phyloP scores from a whole-genome alignment of 2,797 vertebrate genomes.

The Salarias fasciatus region DNA sequence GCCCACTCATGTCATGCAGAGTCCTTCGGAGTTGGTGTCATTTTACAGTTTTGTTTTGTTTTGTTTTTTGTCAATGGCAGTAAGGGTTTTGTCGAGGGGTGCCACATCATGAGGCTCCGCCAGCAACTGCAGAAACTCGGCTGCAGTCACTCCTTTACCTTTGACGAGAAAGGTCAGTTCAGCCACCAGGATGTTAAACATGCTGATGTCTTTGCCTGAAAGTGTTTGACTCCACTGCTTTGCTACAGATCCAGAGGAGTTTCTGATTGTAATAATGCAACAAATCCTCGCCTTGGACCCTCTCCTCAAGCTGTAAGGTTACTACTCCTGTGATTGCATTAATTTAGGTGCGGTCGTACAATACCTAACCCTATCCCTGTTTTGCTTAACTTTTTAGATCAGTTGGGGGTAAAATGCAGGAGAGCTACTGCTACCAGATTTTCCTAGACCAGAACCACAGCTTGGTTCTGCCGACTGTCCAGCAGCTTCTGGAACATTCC shows the following conservation, averaged over 20 bases:
- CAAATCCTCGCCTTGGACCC: conserved; percentile 88
- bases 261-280: conserved; percentile 91
- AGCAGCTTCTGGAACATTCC: conserved; percentile 84
- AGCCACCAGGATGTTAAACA: neutral
- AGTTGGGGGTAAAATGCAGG: conserved; percentile 74
- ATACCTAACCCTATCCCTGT: too few relatives aligned
- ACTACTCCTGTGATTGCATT: neutral
- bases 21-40: too few relatives aligned
- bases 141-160: conserved; percentile 87
- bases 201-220: neutral
- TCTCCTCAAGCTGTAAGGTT: conserved; percentile 84
- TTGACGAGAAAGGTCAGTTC: conserved; percentile 89
- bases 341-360: too few relatives aligned
- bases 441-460: conserved; percentile 84
- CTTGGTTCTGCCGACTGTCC: conserved; percentile 81
- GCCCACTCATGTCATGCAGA: too few relatives aligned
- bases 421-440: conserved; percentile 85
- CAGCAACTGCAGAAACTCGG: conserved; percentile 86
- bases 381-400: conserved; percentile 44
- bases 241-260: conserved; percentile 91
- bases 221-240: conserved; percentile 2
- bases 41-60: neutral
- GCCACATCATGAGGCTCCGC: conserved; percentile 88
- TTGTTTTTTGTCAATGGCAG: conserved; percentile 63
- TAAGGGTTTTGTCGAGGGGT: conserved; percentile 83